Evolutionary conservation across 2,888 invertebrate species (phyloP).

Genomic region (Augochlorella aurata): DNA sequence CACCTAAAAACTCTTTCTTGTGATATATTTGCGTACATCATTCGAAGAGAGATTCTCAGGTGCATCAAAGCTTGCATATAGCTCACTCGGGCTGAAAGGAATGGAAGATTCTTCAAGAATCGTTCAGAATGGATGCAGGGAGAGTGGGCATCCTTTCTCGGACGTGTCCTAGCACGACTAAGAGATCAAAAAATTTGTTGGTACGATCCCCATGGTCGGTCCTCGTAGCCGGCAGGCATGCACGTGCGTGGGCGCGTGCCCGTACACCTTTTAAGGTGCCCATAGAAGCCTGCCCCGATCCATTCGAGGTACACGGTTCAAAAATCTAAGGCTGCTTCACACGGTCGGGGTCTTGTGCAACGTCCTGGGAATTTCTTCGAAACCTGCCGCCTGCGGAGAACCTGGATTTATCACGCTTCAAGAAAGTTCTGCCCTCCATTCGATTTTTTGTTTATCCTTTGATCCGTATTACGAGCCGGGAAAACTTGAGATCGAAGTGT

Average conservation of each 20-base stretch:
- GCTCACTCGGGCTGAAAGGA: neutral
- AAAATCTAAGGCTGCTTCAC: slow-evolving; percentile 7
- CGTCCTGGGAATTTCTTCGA: slow-evolving; percentile 6
- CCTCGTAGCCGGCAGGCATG: slow-evolving; percentile 14
- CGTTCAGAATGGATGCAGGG: neutral
- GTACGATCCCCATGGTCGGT: neutral
- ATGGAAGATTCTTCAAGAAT: neutral
- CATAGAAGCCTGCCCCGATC: slow-evolving; percentile 17
- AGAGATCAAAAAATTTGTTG: slow-evolving; percentile 22
- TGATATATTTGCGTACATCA: too few relatives aligned
- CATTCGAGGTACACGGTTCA: neutral
- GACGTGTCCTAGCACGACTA: neutral
- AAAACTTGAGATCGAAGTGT: neutral
- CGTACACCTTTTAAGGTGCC: slow-evolving; percentile 45
- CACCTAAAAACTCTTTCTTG: too few relatives aligned
- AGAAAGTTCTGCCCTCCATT: neutral
- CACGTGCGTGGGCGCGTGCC: slow-evolving; percentile 60
- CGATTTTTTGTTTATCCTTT: neutral
- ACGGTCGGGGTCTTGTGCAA: neutral
- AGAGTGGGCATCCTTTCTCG: neutral
- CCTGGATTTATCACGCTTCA: neutral
- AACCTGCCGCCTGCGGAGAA: neutral
- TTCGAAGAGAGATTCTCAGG: too few relatives aligned
- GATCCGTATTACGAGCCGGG: neutral
- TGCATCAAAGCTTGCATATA: neutral